Base-by-base conservation (phyloP, 2,888 invertebrate species). In the Odontocerum albicorne region DNA sequence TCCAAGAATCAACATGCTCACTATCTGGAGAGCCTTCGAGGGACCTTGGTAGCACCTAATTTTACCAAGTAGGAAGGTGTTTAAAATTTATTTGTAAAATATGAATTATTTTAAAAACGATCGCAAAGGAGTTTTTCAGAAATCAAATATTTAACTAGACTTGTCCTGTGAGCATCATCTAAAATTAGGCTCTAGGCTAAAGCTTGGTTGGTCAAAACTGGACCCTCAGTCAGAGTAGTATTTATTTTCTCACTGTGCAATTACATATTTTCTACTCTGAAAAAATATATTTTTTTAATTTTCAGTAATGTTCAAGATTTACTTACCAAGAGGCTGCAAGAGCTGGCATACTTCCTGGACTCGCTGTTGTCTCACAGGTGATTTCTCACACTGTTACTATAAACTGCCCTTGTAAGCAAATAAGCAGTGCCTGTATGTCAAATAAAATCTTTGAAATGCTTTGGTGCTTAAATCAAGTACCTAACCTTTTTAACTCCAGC, bases 321-420 rank as follows among this genome's bases (percentile, higher is more conserved):
- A 52, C 68, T 87, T 36, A 81, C 83, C 17, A 75, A 73, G 3
- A 76, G 86, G 27, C 70, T 87, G 44, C 84, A 86, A 68, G 86
- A 86, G 63, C 68, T 87, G 56, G 82, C 86, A 1, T 75, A 78
- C 64, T 86, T 86, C 66, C 69, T 87, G 62, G 84, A 85, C 62
- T 82, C 84, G 55, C 69, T 87, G 27, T 68, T 86, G 17, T 79
- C 80, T 53, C 81, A 85, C 63, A 83, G 83, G 75, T 79, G n/a
- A n/a, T 36, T 55, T 59, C 70, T 72, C 3, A n/a, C n/a, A n/a
- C n/a, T n/a, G n/a, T n/a, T n/a, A n/a, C n/a, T n/a, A n/a, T n/a
- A n/a, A n/a, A n/a, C n/a, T n/a, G n/a, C n/a, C n/a, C n/a, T n/a
- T n/a, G n/a, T n/a, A n/a, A n/a, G n/a, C n/a, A n/a, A n/a, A n/a